These are phyloP conservation scores for Promerops cafer DNA, from an alignment of 2,113 vertebrate genomes.

Conservation along the genomic window DNA sequence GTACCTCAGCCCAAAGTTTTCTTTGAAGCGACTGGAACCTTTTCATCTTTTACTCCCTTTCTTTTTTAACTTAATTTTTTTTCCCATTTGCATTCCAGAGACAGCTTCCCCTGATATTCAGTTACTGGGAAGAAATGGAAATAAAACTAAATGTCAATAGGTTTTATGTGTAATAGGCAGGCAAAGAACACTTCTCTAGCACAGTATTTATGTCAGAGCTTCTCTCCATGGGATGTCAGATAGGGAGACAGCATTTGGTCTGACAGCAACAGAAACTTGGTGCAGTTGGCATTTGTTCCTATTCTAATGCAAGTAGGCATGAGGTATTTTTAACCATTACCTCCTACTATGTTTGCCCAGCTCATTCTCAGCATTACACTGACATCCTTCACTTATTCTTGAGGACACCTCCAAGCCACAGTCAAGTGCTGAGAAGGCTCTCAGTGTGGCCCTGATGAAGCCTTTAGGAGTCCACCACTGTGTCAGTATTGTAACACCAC, in stretches of 20 bases:
- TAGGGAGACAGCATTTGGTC: neutral
- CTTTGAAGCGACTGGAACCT: neutral
- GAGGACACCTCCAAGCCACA: neutral
- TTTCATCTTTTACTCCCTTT: neutral
- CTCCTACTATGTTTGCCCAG: neutral
- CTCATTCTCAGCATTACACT: neutral
- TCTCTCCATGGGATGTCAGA: neutral
- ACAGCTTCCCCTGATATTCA: neutral
- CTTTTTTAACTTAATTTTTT: neutral
- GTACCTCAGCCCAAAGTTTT: neutral
- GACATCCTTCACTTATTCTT: neutral
- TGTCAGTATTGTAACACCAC: neutral
- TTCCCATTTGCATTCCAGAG: neutral
- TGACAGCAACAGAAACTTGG: neutral
- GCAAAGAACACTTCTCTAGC: neutral
- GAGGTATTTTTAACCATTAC: conserved; percentile 5
- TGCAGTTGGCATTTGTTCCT: neutral
- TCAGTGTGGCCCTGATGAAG: neutral
- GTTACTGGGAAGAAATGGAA: neutral
- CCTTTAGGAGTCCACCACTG: neutral
- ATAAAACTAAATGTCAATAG: neutral
- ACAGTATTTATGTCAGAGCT: neutral
- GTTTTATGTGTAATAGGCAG: neutral
- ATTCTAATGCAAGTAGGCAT: neutral
- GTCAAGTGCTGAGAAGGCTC: neutral